These are phyloP conservation scores for Platalea minor DNA, from an alignment of 2,797 vertebrate genomes.

Conservation along the genomic window DNA sequence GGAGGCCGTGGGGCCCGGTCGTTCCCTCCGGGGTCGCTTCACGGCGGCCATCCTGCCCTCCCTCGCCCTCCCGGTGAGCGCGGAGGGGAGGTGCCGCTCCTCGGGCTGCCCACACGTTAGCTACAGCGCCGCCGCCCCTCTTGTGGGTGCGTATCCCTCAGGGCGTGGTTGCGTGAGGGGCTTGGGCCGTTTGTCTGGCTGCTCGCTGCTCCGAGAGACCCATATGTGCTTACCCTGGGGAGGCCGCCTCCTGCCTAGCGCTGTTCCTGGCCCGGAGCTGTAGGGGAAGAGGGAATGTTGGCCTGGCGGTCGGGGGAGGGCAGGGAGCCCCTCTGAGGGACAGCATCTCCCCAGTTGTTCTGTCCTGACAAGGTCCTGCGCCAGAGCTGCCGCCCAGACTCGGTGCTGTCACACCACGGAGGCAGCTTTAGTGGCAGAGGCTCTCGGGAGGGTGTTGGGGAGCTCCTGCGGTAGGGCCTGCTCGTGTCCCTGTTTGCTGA, in stretches of 20 bases:
- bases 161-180: rapidly evolving
- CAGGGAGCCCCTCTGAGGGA: neutral
- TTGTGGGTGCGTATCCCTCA: neutral
- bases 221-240: rapidly evolving
- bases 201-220: neutral
- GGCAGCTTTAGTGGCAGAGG: neutral
- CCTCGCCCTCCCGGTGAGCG: rapidly evolving
- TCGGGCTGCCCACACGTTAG: rapidly evolving
- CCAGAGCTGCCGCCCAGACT: neutral
- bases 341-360: rapidly evolving
- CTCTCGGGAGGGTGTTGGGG: neutral
- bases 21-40: neutral
- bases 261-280: neutral
- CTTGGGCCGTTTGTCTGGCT: rapidly evolving
- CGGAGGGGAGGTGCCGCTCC: rapidly evolving
- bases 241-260: neutral
- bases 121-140: rapidly evolving
- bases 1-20: neutral
- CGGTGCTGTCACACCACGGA: rapidly evolving
- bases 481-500: neutral
- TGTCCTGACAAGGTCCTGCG: neutral
- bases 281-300: neutral
- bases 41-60: rapidly evolving
- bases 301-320: neutral
- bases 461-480: neutral